Evolutionary conservation across 2,888 invertebrate genomes (phyloP).

Genomic region (Temnothorax rugatulus): DNA sequence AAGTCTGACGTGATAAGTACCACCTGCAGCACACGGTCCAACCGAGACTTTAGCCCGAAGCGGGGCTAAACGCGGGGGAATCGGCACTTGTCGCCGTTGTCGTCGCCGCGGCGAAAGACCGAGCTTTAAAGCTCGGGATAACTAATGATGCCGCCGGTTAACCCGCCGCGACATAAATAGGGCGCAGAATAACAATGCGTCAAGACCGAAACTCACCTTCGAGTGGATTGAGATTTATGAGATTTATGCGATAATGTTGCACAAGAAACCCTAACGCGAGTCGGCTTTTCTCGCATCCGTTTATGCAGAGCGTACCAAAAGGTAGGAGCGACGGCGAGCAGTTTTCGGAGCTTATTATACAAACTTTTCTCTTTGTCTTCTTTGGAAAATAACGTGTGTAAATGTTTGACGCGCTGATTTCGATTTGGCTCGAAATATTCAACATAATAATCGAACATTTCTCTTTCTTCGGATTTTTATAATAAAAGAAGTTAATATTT

Average conservation of each 20-base stretch:
- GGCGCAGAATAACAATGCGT: slow-evolving; percentile 45
- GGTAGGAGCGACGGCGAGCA: background rate
- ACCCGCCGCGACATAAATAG: slow-evolving; percentile 40
- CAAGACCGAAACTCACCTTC: slow-evolving; percentile 38
- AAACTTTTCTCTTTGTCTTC: background rate
- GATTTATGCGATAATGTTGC: slow-evolving; percentile 47
- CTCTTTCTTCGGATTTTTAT: background rate
- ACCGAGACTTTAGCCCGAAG: background rate
- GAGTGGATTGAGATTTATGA: slow-evolving; percentile 55
- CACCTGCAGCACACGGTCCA: slow-evolving; percentile 57
- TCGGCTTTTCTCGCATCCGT: slow-evolving; percentile 3
- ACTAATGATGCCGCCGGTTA: slow-evolving; percentile 40
- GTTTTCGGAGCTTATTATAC: background rate
- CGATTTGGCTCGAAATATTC: background rate
- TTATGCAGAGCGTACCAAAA: slow-evolving; percentile 1
- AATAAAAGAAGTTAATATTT: background rate
- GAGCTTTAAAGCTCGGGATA: slow-evolving; percentile 28
- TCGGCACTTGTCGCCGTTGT: slow-evolving; percentile 34
- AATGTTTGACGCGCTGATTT: background rate
- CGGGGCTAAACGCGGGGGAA: background rate
- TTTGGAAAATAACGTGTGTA: background rate
- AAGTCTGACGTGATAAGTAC: slow-evolving; percentile 67
- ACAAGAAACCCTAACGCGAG: slow-evolving; percentile 34
- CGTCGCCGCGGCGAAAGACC: slow-evolving; percentile 6
- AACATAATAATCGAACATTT: background rate